Base-by-base conservation (phyloP, 2,888 invertebrate species). In the Leptinotarsa juncta region DNA sequence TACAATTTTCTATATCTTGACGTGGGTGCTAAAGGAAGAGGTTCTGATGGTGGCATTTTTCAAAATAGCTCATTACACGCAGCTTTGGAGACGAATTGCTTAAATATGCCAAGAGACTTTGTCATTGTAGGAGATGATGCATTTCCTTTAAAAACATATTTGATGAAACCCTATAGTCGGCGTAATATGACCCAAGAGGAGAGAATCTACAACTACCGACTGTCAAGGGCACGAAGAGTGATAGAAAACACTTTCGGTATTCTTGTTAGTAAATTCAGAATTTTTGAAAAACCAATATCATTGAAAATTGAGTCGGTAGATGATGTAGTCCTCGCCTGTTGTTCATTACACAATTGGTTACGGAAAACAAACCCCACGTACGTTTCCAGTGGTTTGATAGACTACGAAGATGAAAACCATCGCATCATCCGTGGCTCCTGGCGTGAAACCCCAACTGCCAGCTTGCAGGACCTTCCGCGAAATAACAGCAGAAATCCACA, bases 211-310 rank as follows among this genome's bases (percentile, higher is more conserved):
- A 75, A 75, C 53, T 75, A 75, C 57, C 50, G 74, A 18, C 42
- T 75, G 20, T 71, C 71, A 49, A 20, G 75, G 68, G 69, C 68
- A n/a, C 50, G 75, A 16, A 50, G 70, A 60, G 62, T 74, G 20
- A 57, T 67, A 12, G 71, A 74, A 71, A 74, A 74, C 71, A 67
- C 70, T 15, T 74, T 74, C 42, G 75, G 69, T 23, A 68, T 72
- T 65, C 60, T 75, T n/a, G 75, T 75, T 5, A 75, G 77, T 70
- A 73, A 72, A 77, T 75, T 78, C 48, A 73, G 72, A 16, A 65
- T 77, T 72, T 78, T 73, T 68, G 73, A 77, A 73, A 77, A 70
- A 72, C 72, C 23, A 75, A 53, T 53, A n/a, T 53, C 53, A n/a
- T 53, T 53, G 53, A 53, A 53, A 53, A n/a, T 53, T 53, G 53